Evolutionary conservation across 2,888 invertebrate species (phyloP).

Genomic region (Apodemia zela): DNA sequence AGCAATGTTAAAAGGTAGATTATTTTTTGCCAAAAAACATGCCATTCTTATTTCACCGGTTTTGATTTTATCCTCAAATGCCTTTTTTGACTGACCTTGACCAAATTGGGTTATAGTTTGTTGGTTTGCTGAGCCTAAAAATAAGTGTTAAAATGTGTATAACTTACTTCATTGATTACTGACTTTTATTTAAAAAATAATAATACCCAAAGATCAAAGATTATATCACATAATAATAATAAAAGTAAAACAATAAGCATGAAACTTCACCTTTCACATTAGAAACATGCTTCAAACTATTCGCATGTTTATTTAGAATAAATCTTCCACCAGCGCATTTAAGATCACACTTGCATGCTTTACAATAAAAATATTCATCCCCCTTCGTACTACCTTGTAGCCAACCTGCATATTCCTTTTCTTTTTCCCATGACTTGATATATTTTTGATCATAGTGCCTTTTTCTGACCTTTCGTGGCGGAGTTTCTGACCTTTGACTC

Average conservation of each 20-base stretch:
- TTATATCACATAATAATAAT: background rate
- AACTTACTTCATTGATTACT: too few species aligned
- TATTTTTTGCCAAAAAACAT: slow-evolving; percentile 29
- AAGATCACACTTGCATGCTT: background rate
- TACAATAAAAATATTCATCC: background rate
- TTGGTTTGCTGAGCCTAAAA: too few species aligned
- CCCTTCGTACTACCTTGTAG: background rate
- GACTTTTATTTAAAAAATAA: too few species aligned
- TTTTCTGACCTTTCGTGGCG: background rate
- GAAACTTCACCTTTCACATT: background rate
- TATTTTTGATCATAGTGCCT: background rate
- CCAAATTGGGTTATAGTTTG: too few species aligned
- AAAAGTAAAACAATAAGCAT: background rate
- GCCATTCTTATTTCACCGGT: slow-evolving; percentile 30
- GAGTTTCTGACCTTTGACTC: background rate
- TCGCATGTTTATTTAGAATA: background rate
- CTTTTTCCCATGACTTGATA: background rate
- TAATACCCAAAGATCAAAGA: too few species aligned
- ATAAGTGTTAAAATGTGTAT: too few species aligned
- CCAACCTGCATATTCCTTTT: background rate
- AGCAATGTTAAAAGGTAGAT: slow-evolving; percentile 29
- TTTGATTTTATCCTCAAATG: slow-evolving; percentile 28
- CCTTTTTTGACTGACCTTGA: too few species aligned
- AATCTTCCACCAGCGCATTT: background rate
- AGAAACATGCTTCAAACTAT: background rate